Base-by-base conservation (phyloP, 2,797 vertebrate species). In the Onychomys leucogaster region DNA sequence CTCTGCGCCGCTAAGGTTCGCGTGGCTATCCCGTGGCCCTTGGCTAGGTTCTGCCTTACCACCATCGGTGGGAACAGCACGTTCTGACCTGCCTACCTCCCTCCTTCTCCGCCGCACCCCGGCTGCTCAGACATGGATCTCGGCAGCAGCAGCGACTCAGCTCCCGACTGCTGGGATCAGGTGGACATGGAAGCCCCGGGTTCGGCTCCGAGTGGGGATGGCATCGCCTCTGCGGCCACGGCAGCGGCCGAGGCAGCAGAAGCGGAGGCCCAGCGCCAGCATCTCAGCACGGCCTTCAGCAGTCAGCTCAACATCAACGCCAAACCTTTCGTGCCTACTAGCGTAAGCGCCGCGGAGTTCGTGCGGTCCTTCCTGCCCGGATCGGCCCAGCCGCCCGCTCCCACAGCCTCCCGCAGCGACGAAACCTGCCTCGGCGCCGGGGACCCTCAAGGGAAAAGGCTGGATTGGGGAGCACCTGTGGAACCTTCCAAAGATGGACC, bases 151-250 rank as follows among this genome's bases (percentile, higher is more conserved):
- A 99, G 99, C 99, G 99, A 99, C 98, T 99, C 99, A 97, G 99
- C 99, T 97, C 99, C 99, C 94, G 99, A 99, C 98, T 99, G 99
- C 97, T 99, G 99, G 99, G 99, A 99, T 97, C 99, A 99, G 99
- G 99, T 99, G 98, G 99, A 99, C 98, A 98, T 99, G 98, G 99
- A 99, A 96, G 92, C 96, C 73, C 97, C 97, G 69, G 93, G 98
- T 98, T 99, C 98, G 83, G 96, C 96, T 29, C 96, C 96, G 14
- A 88, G 89, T 46, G 91, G 86, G 57, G 97, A 97, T 91, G 88
- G 82, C 94, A 93, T 96, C 94, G 94, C 87, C 83, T 37, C 93
- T 46, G 96, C 91, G 11, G 93, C 89, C 37, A 97, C 97, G 43
- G 98, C 91, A 57, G 96, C 89, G 19, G 94, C 91, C 23, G 63